Base-by-base conservation (phyloP, 1,140 invertebrate species). In the Mactra quadrangularis region DNA sequence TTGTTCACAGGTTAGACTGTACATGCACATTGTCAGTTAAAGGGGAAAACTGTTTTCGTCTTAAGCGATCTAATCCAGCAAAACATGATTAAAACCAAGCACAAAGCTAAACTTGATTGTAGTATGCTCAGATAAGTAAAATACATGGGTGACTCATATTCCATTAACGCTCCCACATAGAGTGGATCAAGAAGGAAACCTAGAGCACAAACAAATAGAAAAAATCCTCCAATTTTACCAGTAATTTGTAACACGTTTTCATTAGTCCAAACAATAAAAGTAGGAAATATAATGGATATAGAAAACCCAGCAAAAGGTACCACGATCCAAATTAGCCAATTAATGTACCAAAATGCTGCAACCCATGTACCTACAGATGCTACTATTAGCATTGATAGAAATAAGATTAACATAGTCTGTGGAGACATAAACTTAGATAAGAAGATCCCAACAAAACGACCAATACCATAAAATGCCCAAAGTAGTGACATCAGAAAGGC, bases 281-380 rank as follows among this genome's bases (percentile, higher is more conserved):
- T 72, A 25, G 85, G 85, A 71, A 86, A 81, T n/a, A 81, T 53
- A 31, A 70, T 35, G 2, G 85, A 79, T 7, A 62, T 81, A 41
- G 81, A 25, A 11, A 77, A 45, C 1, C 85, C 85, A 7, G 72
- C 62, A 3, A 76, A 31, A 6, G 72, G 68, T 3, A 83, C 53
- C 41, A 57, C 45, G 33, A 64, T 38, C 85, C 85, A 86, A 11
- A 84, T 72, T 1, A 64, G 57, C 13, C n/a, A 13, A 41, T 52
- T 0, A 6, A 83, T 22, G 3, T 27, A 9, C 17, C 50, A 60
- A 17, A 47, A n/a, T 0, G 74, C 38, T 22, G 22, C 72, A 4
- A 85, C 7, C 27, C 70, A 77, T n/a, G 82, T 45, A 27, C 33
- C 79, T 41, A 31, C 7, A 2, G 82, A 72, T n/a, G 64, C 50